Evolutionary conservation across 2,888 invertebrate genomes (phyloP), one percentile per base, ranked within the genome.

Genomic region (Pyralis farinalis): DNA sequence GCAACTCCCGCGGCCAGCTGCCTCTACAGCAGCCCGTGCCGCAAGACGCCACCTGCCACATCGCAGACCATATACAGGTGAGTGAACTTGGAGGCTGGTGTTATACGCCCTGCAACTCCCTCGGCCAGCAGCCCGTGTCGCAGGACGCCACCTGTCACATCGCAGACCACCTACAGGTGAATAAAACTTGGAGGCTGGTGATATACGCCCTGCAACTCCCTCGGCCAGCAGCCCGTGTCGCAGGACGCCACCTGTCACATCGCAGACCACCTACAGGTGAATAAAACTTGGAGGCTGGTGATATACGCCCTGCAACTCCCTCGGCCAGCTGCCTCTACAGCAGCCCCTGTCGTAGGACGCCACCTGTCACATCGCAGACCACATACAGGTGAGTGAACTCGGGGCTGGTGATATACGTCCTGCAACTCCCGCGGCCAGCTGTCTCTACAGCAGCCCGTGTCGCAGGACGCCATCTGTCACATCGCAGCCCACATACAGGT

Each of bases 401-500:
- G n/a, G n/a, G 3, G 16, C 16, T 16, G 16, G 16, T 4, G n/a
- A 16, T 4, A 2, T 16, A 16, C 3, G 3, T 3, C 16, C 16
- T 16, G 4, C 16, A 16, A 98, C 84, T 97, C 98, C 69, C 94
- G 78, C 42, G 66, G 55, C 43, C 79, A 45, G 71, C 51, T 44
- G 50, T 94, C 96, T 35, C 92, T 92, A 56, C 95, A 95, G 49
- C 95, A 96, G 62, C 98, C 99, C 1, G 94, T 99, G 51, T 98
- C 98, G 3, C 95, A 98, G 69, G 98, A 99, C 82, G 97, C 97
- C 34, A 97, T 97, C 36, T 97, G 97, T 67, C 96, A 98, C 79
- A 95, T 99, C 67, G 98, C 98, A 31, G 99, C 99, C 87, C 98
- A 98, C 71, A 94, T 99, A 53, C 97, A 98, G 91, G 91, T 91